Percentiles rank a stretch among this genome's conserved stretches.
phyloP scores from a whole-genome alignment of 2,797 vertebrate species.

The Cercopithecus mitis region DNA sequence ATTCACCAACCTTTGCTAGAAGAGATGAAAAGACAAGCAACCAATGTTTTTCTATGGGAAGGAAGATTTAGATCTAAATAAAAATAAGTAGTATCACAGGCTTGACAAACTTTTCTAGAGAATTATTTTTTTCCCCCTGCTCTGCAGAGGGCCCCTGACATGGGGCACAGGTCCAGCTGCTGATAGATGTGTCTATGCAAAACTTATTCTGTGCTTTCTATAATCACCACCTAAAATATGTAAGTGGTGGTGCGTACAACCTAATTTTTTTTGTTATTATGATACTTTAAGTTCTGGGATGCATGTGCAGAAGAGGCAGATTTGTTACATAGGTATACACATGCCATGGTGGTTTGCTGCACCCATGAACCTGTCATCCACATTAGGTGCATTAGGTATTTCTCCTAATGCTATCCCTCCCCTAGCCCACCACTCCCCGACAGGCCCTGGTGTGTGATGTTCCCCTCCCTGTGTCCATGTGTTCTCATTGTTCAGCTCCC shows the following conservation, averaged over 20 bases:
- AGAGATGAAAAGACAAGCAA: slow-evolving; percentile 15
- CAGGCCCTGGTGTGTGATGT: neutral
- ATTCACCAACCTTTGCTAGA: neutral
- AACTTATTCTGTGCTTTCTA: slow-evolving; percentile 35
- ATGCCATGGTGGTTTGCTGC: neutral
- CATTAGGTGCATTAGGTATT: neutral
- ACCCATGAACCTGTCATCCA: neutral
- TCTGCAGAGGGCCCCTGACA: neutral
- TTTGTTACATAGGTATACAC: neutral
- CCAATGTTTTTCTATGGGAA: neutral
- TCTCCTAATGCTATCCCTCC: neutral
- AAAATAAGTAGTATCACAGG: slow-evolving; percentile 16
- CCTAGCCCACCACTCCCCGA: rapidly evolving
- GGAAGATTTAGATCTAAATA: slow-evolving; percentile 12
- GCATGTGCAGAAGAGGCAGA: neutral
- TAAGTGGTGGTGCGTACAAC: slow-evolving; percentile 10
- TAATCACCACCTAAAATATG: slow-evolving; percentile 42
- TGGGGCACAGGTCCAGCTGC: neutral
- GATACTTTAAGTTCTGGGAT: neutral
- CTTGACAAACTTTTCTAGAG: neutral
- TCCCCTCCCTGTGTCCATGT: neutral
- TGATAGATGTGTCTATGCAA: neutral
- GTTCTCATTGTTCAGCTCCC: neutral
- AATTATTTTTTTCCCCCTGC: neutral
- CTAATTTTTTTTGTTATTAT: neutral